These are phyloP conservation scores for Enoplosus armatus DNA, from an alignment of 2,797 vertebrate genomes.

Conservation along the genomic window DNA sequence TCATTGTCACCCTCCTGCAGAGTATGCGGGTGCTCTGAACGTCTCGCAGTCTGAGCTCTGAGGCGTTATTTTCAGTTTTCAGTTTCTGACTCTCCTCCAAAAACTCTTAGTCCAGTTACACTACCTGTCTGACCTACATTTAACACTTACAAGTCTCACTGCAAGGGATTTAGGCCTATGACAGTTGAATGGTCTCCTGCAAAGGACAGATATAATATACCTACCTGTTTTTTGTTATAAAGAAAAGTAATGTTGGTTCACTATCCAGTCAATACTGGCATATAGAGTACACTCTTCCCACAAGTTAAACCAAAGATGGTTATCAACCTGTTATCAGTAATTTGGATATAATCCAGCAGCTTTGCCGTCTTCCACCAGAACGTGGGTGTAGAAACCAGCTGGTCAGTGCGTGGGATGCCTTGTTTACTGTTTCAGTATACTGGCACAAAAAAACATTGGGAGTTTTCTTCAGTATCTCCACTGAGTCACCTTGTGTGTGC, in stretches of 20 bases:
- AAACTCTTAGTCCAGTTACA: conserved; percentile 43
- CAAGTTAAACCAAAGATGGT: conserved; percentile 65
- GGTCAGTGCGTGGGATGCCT: conserved; percentile 83
- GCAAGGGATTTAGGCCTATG: conserved; percentile 14
- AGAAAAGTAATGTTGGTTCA: conserved; percentile 14
- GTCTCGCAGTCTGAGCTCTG: conserved; percentile 29
- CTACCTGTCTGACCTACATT: conserved; percentile 64
- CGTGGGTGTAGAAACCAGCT: conserved; percentile 85
- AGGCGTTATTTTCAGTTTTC: conserved; percentile 46
- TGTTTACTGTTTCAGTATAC: conserved; percentile 79
- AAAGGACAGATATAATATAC: conserved; percentile 16
- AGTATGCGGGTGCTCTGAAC: conserved; percentile 25
- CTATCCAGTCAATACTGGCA: neutral
- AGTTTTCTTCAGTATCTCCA: conserved; percentile 69
- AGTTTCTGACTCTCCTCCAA: conserved; percentile 48
- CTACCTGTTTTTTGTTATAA: neutral
- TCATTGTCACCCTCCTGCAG: conserved; percentile 27
- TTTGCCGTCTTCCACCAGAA: conserved; percentile 78
- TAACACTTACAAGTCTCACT: conserved; percentile 24
- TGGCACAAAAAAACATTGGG: conserved; percentile 69
- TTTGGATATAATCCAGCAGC: conserved; percentile 77
- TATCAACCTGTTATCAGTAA: conserved; percentile 73
- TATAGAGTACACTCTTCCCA: conserved; percentile 30
- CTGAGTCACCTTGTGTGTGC: conserved; percentile 51
- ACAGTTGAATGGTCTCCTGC: conserved; percentile 19